Conservation (phyloP, 2,113 vertebrate species). For the Machaerirhynchus nigripectus region DNA sequence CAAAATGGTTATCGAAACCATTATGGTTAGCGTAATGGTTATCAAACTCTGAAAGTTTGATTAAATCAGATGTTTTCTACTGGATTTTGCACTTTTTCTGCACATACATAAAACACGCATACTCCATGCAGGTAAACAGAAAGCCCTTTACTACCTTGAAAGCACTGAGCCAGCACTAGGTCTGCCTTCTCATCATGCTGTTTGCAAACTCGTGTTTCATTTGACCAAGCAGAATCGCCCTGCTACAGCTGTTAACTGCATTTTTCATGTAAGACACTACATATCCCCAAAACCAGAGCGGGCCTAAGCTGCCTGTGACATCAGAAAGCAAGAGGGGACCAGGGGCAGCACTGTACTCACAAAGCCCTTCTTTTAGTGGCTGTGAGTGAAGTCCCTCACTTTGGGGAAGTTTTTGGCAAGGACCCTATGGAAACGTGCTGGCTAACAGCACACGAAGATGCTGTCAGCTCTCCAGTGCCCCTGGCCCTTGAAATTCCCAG, state of each 20-base stretch:
- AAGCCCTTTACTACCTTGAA: not conserved
- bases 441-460: not conserved
- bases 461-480: not conserved
- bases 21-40: not conserved
- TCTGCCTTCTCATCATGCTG: not conserved
- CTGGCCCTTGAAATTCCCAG: not conserved
- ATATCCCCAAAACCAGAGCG: not conserved
- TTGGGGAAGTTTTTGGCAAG: not conserved
- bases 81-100: not conserved
- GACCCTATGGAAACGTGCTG: not conserved
- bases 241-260: not conserved
- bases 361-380: not conserved
- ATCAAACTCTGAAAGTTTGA: not conserved
- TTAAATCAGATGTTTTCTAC: not conserved
- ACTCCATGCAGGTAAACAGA: not conserved
- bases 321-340: not conserved
- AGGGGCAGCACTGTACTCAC: not conserved
- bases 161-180: not conserved
- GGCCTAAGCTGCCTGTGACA: not conserved
- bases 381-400: not conserved
- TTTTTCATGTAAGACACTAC: not conserved
- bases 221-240: not conserved
- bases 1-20: not conserved
- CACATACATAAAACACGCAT: accelerated
- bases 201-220: not conserved